Conservation (phyloP, 2,888 invertebrate genomes). For the Isoperla grammatica region DNA sequence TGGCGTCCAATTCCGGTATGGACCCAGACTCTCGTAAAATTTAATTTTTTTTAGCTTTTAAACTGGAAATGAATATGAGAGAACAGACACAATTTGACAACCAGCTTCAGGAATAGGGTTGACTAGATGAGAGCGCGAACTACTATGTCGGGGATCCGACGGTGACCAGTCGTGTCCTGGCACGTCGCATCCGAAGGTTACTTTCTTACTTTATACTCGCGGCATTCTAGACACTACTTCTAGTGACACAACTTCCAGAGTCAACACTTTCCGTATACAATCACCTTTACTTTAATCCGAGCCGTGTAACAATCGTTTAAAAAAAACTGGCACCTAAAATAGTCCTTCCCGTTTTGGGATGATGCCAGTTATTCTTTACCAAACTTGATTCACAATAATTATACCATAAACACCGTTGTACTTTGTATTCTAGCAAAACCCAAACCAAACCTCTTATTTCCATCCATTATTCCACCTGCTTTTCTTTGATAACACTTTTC, state of each 20-base stretch:
- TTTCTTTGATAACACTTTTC: background rate
- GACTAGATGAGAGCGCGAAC: constrained; percentile 41
- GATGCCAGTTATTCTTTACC: constrained; percentile 30
- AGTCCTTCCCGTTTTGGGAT: constrained; percentile 34
- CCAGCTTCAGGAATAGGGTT: constrained; percentile 39
- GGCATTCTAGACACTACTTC: constrained; percentile 9
- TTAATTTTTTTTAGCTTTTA: constrained; percentile 31
- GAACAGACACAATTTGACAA: constrained; percentile 36
- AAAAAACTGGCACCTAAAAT: constrained; percentile 41
- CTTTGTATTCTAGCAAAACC: background rate
- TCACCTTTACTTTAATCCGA: background rate
- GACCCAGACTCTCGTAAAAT: constrained; percentile 37
- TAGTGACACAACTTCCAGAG: constrained; percentile 18
- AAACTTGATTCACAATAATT: constrained; percentile 13
- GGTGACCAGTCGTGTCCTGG: constrained; percentile 26
- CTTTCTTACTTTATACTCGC: constrained; percentile 16
- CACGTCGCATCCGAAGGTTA: constrained; percentile 26
- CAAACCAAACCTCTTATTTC: constrained; percentile 13
- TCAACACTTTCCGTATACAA: constrained; percentile 13
- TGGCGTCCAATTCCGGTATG: constrained; percentile 34
- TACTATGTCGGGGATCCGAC: constrained; percentile 35
- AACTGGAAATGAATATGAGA: constrained; percentile 30
- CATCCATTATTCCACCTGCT: background rate
- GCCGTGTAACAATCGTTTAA: constrained; percentile 13
- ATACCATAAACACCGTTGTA: background rate